A percentile compares a stretch with the other conserved stretches of the same genome.
Evolutionary conservation across 1,140 invertebrate genomes (phyloP).

Genomic region (Semibalanus balanoides): DNA sequence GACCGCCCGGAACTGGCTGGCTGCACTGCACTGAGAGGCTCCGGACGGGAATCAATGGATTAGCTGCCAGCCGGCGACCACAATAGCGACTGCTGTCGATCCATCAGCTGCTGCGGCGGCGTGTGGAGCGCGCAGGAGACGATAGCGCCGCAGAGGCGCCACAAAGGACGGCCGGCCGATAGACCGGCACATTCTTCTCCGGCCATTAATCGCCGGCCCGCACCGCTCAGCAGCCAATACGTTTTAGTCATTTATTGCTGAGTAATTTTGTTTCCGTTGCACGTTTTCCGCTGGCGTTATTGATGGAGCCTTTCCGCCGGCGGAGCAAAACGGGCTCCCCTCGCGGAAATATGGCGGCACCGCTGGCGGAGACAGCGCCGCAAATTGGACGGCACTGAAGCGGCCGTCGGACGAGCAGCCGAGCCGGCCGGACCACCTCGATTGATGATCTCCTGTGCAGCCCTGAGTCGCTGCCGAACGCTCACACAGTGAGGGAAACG

Average conservation of each 20-base stretch:
- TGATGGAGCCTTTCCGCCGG: neutral
- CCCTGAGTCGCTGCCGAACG: too few relatives aligned
- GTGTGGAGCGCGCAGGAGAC: neutral
- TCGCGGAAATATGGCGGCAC: neutral
- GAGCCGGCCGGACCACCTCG: too few relatives aligned
- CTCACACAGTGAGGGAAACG: too few relatives aligned
- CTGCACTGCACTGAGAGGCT: neutral
- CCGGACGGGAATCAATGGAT: neutral
- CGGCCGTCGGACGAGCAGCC: too few relatives aligned
- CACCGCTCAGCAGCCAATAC: neutral
- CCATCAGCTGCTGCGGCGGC: neutral
- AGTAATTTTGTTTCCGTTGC: slow-evolving; percentile 2
- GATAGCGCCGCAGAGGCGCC: neutral
- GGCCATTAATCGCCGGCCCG: neutral
- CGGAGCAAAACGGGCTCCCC: neutral
- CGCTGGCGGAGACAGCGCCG: neutral
- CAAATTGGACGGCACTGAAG: neutral
- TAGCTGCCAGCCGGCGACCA: neutral
- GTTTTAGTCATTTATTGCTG: neutral
- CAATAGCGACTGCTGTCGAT: neutral
- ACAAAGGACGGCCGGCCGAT: neutral
- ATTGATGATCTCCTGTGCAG: too few relatives aligned
- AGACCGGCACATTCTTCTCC: neutral
- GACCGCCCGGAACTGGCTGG: too few relatives aligned
- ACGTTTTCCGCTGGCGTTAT: neutral